Base-by-base conservation (phyloP, 2,888 invertebrate genomes). In the Plebejus anna region DNA sequence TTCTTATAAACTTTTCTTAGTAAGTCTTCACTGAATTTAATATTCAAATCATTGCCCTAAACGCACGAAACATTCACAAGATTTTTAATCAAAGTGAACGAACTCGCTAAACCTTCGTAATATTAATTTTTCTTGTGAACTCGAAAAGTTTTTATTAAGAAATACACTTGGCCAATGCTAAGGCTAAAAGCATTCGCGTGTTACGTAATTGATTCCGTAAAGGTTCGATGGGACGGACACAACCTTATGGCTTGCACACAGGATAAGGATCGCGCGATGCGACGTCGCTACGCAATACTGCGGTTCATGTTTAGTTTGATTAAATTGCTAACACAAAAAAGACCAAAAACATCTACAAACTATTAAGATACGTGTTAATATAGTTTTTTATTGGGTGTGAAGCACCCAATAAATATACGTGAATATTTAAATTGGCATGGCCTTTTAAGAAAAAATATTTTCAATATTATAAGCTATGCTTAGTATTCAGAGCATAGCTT, bases 101-200 rank as follows among this genome's bases (percentile, higher is more conserved):
- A 72, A 22, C 72, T 42, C 72, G 72, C 42, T 42, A 28, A 72
- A 47, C 72, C 47, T 72, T 72, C 73, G 55, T 73, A 55, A 73
- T 73, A 51, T 73, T 28, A 73, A 73, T 73, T 73, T 73, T 73
- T 73, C 73, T 32, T 47, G 47, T 11, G 22, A 72, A 42, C 47
- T 73, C 51, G 32, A 11, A 55, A 78, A 76, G 71, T 76, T 78
- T 77, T 79, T 77, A 78, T 76, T 78, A 76, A 77, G 77, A 79
- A 79, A 80, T 80, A 79, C 80, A 78, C 80, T 80, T 78, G 79
- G 78, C 77, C 80, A 79, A 77, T 81, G 73, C 51, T 55, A 51
- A 28, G 51, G 73, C 28, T 73, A 73, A 73, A 73, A 73, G 73
- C 73, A 16, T 73, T 73, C 73, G 73, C 73, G 55, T 73, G 73